phyloP scores from a whole-genome alignment of 35 echinoderm and acorn worm species.

The Heliocidaris tuberculata region DNA sequence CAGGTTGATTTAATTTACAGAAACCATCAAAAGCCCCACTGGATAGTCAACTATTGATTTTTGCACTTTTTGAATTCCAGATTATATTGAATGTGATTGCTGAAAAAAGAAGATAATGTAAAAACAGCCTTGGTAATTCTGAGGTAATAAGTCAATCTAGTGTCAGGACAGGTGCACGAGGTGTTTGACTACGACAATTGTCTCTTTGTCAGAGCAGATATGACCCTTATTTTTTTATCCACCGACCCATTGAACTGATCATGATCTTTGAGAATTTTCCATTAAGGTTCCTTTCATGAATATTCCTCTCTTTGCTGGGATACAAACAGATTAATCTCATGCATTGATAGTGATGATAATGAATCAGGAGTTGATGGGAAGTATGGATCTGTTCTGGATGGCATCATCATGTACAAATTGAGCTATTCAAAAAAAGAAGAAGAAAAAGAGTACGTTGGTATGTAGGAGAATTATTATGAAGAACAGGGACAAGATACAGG shows the following conservation, averaged over 20 bases:
- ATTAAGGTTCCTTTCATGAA: not conserved
- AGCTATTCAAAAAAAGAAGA: not conserved
- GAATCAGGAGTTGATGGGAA: not conserved
- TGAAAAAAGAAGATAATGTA: not conserved
- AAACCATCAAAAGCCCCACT: not conserved
- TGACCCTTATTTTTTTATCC: not conserved
- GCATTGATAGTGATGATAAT: conserved; percentile 4
- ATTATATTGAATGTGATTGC: not conserved
- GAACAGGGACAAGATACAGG: no score
- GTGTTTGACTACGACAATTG: not conserved
- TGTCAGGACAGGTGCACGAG: not conserved
- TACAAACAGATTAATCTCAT: not conserved
- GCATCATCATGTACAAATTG: not conserved
- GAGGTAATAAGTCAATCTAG: not conserved
- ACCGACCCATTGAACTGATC: not conserved
- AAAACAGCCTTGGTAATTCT: not conserved
- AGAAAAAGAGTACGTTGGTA: not conserved
- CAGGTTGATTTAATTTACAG: no score
- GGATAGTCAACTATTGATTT: not conserved
- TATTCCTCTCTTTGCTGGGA: not conserved
- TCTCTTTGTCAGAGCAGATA: not conserved
- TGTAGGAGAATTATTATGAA: no score
- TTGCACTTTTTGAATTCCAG: not conserved
- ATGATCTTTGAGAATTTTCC: not conserved
- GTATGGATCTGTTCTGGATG: not conserved